Base-by-base conservation (phyloP, 2,113 vertebrate species). In the Ursus arctos region DNA sequence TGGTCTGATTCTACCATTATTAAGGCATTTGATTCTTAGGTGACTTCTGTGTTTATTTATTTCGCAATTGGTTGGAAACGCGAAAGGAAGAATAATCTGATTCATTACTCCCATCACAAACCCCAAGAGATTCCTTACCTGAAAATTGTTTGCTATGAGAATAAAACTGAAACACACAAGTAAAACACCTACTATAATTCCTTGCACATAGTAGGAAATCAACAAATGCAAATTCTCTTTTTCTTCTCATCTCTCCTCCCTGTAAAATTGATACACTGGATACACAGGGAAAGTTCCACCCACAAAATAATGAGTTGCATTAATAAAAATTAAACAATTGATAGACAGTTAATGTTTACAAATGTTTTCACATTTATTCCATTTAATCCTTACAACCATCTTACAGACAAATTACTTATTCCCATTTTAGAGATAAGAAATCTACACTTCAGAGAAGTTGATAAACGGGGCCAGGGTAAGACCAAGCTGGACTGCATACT, bases 11-110 rank as follows among this genome's bases (percentile, higher is more conserved):
- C 85, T 55, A 84, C 31, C 65, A 82, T 28, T 63, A n/a, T 16
- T 21, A 84, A 91, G 19, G 19, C 22, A 77, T 96, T 91, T 65
- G 18, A 31, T 90, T 76, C 19, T 55, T 84, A n/a, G 4, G 3
- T 63, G 59, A 84, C 7, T 21, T 19, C 67, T 84, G 21, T n/a
- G 16, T 87, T 80, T 76, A 71, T 72, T 94, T 81, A 71, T 72
- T 94, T 81, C 81, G 88, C 69, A 93, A 49, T 18, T 76, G 69
- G 3, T 53, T 94, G 87, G 80, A 94, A 84, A 80, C 36, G 19
- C 9, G 0, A 93, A 94, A 95, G 53, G 53, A 90, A 69, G 51
- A 84, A 65, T 22, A 55, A 33, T 43, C 10, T 89, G n/a, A 53
- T 51, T 57, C 12, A 24, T 82, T 76, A 40, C 24, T 28, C 15